Base-by-base conservation (phyloP, 1,140 invertebrate genomes). In the Drosophila orena region DNA sequence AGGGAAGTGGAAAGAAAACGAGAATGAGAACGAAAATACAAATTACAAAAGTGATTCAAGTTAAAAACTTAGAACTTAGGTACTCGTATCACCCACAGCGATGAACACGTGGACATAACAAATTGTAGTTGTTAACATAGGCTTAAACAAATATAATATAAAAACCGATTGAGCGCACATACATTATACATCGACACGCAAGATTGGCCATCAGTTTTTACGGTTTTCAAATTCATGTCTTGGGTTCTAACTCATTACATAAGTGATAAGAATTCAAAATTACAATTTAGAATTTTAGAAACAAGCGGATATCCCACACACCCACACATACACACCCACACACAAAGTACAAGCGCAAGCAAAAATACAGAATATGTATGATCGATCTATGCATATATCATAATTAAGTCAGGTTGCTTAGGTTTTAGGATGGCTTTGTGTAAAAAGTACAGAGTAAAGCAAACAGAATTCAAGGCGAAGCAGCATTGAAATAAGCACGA, bases 221-320 rank as follows among this genome's bases (percentile, higher is more conserved):
- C 79, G 84, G 80, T 80, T 89, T 79, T 89, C 81, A 81, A 89
- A 84, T 78, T 71, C 69, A 77, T 70, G 84, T 89, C 72, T 55
- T 86, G 77, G 81, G 81, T 86, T 74, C 77, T 86, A 86, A 54
- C 69, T 70, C 66, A 68, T 68, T 79, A 68, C 79, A 77, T 88
- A 84, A 90, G 84, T 89, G 84, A 88, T 88, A 89, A 69, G 72
- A 88, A 88, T 88, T 89, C 84, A 88, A 88, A 89, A 79, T 84
- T 89, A 74, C 30, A 69, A 60, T 60, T 66, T 71, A 59, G 35
- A 42, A 30, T 17, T 59, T 64, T 56, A 76, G 43, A 59, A 52
- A 66, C 10, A n/a, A n/a, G 14, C 17, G 15, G 10, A 44, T 2
- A 58, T 38, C 8, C 40, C 34, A 15, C 30, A 14, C 4, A 37